Evolutionary conservation across 2,888 invertebrate genomes (phyloP), one percentile per base, ranked within the genome.

Genomic region (Meteorus colon): DNA sequence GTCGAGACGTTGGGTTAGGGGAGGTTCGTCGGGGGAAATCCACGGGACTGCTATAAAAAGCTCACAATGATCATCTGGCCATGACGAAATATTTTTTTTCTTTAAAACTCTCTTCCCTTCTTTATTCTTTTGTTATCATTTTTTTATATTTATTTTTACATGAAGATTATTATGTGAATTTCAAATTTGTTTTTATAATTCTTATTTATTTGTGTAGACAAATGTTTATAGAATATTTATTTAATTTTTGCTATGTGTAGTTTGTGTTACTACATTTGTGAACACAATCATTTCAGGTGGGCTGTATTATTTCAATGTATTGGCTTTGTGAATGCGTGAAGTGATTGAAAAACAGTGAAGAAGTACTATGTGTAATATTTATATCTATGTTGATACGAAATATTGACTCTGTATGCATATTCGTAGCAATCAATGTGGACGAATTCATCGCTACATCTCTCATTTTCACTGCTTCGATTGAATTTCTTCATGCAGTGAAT

Each of bases 381-480:
- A 31, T 69, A 69, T 69, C 31, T 63, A n/a, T 63, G 29, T 34
- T 16, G 12, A n/a, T 3, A 48, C 2, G 14, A n/a, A 66, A 66
- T 45, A 24, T 41, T 66, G 24, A 66, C 37, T 24, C 27, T 66
- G 66, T n/a, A 37, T 48, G 66, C 16, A 37, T 48, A 48, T 48
- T 16, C 6, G 48, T 48, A 16, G n/a, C 16, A n/a, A 48, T 48
- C 41, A 41, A 41, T 41, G 12, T 41, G 41, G 41, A 41, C 12
- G 41, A 41, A 41, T 41, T 41, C 41, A 12, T 41, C 8, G 12
- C 41, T 34, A 4, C 8, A 4, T 8, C 8, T 34, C 8, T 34
- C 8, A 34, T 34, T 8, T 6, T 34, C 34, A 8, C 8, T 12
- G 41, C 41, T 41, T 41, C 41, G 12, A 41, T 12, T 41, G 19